These are phyloP conservation scores for Neoarius graeffei DNA, from an alignment of 2,113 vertebrate genomes.

Conservation along the genomic window DNA sequence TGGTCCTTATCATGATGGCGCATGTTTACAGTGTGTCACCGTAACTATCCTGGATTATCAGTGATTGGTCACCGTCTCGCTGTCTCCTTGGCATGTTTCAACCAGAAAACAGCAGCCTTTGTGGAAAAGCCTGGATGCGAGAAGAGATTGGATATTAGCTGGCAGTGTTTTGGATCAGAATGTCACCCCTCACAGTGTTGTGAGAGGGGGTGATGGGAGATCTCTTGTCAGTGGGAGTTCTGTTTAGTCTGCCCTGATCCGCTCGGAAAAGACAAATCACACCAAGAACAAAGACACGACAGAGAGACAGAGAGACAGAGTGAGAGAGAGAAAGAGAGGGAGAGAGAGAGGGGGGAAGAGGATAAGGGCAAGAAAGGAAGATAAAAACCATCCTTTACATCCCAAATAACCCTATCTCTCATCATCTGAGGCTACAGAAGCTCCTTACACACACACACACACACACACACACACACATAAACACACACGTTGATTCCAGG, in stretches of 20 bases:
- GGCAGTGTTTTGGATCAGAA: conserved; percentile 24
- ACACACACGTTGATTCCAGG: neutral
- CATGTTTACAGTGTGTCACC: neutral
- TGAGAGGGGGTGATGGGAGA: neutral
- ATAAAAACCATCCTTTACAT: conserved; percentile 9
- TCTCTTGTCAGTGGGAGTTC: conserved; percentile 37
- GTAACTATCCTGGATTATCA: neutral
- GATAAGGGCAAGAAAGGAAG: conserved; percentile 13
- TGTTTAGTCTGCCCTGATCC: conserved; percentile 54
- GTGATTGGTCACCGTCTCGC: conserved; percentile 18
- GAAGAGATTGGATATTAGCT: conserved; percentile 18
- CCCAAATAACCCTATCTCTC: conserved; percentile 8
- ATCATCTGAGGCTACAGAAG: neutral
- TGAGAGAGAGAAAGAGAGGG: neutral
- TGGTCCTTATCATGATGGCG: neutral
- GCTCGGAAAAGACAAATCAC: conserved; percentile 40
- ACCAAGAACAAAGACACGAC: conserved; percentile 46
- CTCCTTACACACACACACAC: neutral
- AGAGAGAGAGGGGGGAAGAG: neutral
- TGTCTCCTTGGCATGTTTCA: conserved; percentile 11
- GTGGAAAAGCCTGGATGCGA: conserved; percentile 1
- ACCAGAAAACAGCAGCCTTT: conserved; percentile 31
- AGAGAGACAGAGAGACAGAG: neutral
- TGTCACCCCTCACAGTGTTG: conserved; percentile 17
- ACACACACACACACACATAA: neutral